phyloP scores from a whole-genome alignment of 35 echinoderm and acorn worm species.

The Amphiura filiformis region DNA sequence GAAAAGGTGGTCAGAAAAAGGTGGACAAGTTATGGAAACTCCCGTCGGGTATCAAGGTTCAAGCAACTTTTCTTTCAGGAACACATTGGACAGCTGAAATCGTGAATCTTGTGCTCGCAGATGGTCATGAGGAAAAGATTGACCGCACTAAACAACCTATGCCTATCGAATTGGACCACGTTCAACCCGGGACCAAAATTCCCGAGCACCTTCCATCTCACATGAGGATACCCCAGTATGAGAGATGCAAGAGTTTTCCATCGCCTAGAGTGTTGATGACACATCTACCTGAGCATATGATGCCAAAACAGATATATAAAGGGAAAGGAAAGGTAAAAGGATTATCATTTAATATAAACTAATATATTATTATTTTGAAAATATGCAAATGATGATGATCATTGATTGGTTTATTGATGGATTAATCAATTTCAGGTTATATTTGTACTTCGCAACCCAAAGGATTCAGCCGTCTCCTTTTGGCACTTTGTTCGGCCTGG shows the following conservation, averaged over 20 bases:
- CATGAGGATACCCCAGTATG: not conserved
- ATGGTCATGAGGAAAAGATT: not conserved
- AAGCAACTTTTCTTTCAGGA: conserved; percentile 9
- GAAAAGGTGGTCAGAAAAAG: no score
- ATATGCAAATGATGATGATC: not conserved
- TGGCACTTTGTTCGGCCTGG: not conserved
- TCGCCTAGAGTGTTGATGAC: conserved; percentile 21
- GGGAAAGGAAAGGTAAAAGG: conserved; percentile 34
- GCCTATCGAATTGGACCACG: conserved; percentile 23
- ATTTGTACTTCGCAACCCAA: conserved; percentile 18
- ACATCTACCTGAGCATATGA: conserved; percentile 8
- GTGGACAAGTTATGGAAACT: no score
- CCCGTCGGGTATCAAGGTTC: no score
- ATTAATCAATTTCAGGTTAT: conserved; percentile 20
- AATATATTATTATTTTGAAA: not conserved
- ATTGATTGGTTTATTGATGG: not conserved
- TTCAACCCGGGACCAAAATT: not conserved
- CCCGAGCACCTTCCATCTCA: not conserved
- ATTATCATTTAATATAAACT: not conserved
- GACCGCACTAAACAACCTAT: not conserved
- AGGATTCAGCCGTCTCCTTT: conserved; percentile 12
- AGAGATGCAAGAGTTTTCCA: not conserved
- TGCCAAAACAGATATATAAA: conserved; percentile 4
- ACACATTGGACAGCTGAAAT: conserved; percentile 30
- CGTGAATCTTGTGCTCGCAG: not conserved